These are phyloP conservation scores for Sylvia atricapilla DNA, from an alignment of 2,113 vertebrate genomes.

Conservation along the genomic window DNA sequence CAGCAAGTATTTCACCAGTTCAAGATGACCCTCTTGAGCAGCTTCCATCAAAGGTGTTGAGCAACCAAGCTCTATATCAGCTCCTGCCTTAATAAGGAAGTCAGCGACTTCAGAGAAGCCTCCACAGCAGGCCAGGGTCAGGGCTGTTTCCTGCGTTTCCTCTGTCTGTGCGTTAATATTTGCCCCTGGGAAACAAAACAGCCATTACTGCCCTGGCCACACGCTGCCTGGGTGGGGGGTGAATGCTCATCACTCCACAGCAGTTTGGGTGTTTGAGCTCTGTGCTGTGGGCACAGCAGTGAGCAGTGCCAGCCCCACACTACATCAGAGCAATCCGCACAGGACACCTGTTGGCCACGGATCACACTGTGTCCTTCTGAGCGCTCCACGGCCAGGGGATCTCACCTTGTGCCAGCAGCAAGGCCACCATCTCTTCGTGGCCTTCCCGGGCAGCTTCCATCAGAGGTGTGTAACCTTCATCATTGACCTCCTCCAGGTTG, in stretches of 20 bases:
- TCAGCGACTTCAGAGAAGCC: slow-evolving; percentile 98
- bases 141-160: slow-evolving; percentile 96
- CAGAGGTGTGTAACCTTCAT: slow-evolving; percentile 97
- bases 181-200: slow-evolving; percentile 78
- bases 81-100: slow-evolving; percentile 97
- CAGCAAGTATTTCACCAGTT: slow-evolving; percentile 96
- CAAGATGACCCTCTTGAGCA: slow-evolving; percentile 96
- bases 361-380: fast-evolving
- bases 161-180: slow-evolving; percentile 99
- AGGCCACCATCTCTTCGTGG: slow-evolving; percentile 97
- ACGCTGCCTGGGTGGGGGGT: neutral
- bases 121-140: slow-evolving; percentile 96
- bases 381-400: fast-evolving
- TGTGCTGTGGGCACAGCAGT: neutral
- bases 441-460: slow-evolving; percentile 99
- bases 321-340: neutral
- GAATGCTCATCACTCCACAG: neutral
- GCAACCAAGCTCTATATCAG: slow-evolving; percentile 96
- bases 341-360: neutral
- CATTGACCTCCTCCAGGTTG: slow-evolving; percentile 98
- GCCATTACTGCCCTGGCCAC: neutral
- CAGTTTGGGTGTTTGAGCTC: neutral
- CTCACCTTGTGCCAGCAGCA: slow-evolving; percentile 96
- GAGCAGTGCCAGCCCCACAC: neutral
- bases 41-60: slow-evolving; percentile 98